phyloP scores from a whole-genome alignment of 2,797 vertebrate genomes.

The Cryptoblepharus egeriae region DNA sequence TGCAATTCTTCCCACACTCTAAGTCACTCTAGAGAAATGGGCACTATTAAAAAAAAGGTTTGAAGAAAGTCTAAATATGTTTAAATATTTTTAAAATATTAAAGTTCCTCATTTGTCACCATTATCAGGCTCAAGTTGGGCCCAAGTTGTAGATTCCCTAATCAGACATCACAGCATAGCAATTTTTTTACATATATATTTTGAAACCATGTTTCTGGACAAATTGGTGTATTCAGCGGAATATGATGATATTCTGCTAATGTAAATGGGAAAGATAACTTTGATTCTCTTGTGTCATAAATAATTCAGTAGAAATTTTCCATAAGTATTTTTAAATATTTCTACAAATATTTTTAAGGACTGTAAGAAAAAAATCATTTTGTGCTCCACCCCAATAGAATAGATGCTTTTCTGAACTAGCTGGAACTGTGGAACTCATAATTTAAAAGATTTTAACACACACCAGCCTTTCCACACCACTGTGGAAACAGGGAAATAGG shows the following conservation, averaged over 20 bases:
- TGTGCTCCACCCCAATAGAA: neutral
- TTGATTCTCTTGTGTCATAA: neutral
- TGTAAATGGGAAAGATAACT: neutral
- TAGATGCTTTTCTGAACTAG: neutral
- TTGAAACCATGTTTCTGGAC: neutral
- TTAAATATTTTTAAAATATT: neutral
- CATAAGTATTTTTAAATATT: neutral
- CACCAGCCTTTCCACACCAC: too few relatives aligned
- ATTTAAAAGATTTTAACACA: too few relatives aligned
- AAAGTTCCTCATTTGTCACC: constrained; percentile 2
- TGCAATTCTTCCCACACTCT: neutral
- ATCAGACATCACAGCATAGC: neutral
- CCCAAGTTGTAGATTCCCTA: neutral
- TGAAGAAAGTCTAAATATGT: neutral
- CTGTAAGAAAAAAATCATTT: neutral
- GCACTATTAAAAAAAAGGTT: neutral
- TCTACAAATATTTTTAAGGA: neutral
- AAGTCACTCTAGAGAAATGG: neutral
- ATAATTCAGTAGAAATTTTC: neutral
- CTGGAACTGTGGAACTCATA: neutral
- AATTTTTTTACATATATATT: neutral
- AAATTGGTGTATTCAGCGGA: constrained; percentile 6
- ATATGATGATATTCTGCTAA: neutral
- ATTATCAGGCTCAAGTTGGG: constrained; percentile 5
- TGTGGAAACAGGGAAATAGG: too few relatives aligned